Conservation (phyloP, 2,113 vertebrate species). For the Dicaeum eximium region DNA sequence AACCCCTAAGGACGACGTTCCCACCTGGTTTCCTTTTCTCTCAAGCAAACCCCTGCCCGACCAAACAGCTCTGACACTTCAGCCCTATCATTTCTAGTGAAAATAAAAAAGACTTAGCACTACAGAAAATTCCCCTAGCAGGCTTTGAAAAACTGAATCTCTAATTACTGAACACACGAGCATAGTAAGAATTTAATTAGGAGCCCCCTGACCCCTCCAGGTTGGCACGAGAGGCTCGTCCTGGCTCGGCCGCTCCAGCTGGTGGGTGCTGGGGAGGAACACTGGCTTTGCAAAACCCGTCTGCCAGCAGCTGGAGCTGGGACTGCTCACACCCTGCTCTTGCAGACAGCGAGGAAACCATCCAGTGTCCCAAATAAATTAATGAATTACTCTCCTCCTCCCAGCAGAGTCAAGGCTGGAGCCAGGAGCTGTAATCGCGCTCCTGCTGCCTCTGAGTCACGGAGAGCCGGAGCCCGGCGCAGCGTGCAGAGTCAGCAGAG, state of each 20-base stretch:
- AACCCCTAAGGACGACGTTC: background rate
- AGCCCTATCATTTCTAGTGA: rapidly evolving
- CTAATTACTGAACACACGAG: background rate
- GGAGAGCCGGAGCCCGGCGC: background rate
- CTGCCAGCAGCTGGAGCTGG: constrained; percentile 15
- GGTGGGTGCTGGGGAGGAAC: background rate
- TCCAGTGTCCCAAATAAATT: constrained; percentile 52
- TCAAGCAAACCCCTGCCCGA: background rate
- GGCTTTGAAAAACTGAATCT: background rate
- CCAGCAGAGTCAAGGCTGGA: background rate
- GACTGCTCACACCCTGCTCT: constrained; percentile 27
- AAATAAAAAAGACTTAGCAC: rapidly evolving
- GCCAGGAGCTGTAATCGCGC: constrained; percentile 1
- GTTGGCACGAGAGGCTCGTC: rapidly evolving
- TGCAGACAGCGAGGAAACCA: constrained; percentile 40
- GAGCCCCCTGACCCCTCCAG: background rate
- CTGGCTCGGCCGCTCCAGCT: rapidly evolving
- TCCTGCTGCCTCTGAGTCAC: constrained; percentile 55
- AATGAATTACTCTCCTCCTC: constrained; percentile 55
- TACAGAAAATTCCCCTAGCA: background rate
- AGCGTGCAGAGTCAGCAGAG: constrained; percentile 35
- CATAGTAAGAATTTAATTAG: background rate
- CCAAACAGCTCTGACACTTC: background rate
- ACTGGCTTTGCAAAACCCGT: background rate
- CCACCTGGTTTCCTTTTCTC: background rate